Conservation (phyloP, 1,140 invertebrate genomes). For the Penaeus japonicus region DNA sequence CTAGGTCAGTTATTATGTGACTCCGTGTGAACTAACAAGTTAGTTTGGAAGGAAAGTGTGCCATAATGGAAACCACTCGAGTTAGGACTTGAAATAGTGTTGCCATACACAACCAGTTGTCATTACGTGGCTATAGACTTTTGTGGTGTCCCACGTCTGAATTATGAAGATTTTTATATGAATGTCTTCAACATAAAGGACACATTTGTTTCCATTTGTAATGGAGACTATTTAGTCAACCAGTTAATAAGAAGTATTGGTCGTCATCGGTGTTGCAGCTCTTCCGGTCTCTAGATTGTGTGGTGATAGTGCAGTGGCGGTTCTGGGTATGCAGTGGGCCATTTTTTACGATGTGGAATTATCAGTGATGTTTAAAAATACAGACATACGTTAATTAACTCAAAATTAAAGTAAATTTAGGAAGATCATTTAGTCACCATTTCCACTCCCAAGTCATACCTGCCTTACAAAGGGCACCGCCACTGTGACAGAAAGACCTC, state of each 20-base stretch:
- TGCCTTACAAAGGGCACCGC: too few species aligned
- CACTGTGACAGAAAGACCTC: too few species aligned
- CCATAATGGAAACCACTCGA: slow-evolving; percentile 35
- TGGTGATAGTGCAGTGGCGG: too few species aligned
- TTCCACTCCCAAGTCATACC: too few species aligned
- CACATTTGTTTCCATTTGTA: slow-evolving; percentile 25
- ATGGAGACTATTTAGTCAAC: slow-evolving; percentile 43
- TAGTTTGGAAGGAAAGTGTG: slow-evolving; percentile 26
- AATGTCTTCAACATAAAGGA: slow-evolving; percentile 24
- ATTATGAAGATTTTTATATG: slow-evolving; percentile 17
- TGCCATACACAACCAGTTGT: not conserved
- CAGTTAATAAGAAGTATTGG: slow-evolving; percentile 27
- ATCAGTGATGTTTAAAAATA: too few species aligned
- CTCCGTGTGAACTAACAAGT: slow-evolving; percentile 7
- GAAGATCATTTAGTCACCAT: too few species aligned
- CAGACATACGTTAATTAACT: too few species aligned
- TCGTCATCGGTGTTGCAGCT: slow-evolving; percentile 31
- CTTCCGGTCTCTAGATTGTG: not conserved
- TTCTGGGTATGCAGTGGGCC: too few species aligned
- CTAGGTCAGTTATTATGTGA: slow-evolving; percentile 42
- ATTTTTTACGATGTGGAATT: too few species aligned
- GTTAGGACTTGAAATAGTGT: slow-evolving; percentile 16
- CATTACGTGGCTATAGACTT: slow-evolving; percentile 24
- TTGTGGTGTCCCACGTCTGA: slow-evolving; percentile 2
- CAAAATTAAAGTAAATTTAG: too few species aligned